phyloP scores from a whole-genome alignment of 53 echinoderm and acorn worm species.

The Apostichopus leukothele region DNA sequence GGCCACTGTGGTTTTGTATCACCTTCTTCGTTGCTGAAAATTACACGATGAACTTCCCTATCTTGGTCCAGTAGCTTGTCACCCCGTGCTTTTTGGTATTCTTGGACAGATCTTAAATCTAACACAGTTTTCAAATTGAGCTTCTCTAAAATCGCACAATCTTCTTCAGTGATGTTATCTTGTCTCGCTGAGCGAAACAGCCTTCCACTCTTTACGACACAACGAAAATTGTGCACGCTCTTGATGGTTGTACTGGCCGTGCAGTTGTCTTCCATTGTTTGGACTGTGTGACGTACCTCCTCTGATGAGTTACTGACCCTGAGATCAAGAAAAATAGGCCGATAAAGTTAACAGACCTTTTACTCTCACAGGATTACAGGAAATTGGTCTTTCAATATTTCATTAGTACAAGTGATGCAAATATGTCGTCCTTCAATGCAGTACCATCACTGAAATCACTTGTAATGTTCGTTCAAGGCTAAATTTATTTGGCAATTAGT shows the following conservation, averaged over 20 bases:
- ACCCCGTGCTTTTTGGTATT: conserved; percentile 66
- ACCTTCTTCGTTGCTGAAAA: conserved; percentile 31
- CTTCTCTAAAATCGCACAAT: conserved; percentile 54
- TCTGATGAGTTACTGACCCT: no score
- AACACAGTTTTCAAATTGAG: conserved; percentile 69
- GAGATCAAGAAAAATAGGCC: no score
- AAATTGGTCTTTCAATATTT: no score
- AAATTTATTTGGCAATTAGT: no score
- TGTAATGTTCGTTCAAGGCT: no score
- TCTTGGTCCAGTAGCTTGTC: conserved; percentile 58
- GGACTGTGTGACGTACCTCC: no score
- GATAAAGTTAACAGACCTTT: no score
- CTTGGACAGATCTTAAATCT: conserved; percentile 70
- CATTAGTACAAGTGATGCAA: no score
- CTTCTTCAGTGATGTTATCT: conserved; percentile 63
- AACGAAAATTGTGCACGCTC: conserved; percentile 73
- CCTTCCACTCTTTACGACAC: conserved; percentile 60
- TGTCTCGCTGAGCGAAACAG: conserved; percentile 76
- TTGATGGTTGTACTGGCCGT: conserved; percentile 33
- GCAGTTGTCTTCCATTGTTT: not conserved
- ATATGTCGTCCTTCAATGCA: no score
- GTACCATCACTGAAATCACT: no score
- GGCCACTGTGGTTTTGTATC: not conserved
- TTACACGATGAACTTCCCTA: conserved; percentile 41
- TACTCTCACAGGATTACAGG: no score